phyloP scores from a whole-genome alignment of 2,113 vertebrate species.

The Clarias gariepinus region DNA sequence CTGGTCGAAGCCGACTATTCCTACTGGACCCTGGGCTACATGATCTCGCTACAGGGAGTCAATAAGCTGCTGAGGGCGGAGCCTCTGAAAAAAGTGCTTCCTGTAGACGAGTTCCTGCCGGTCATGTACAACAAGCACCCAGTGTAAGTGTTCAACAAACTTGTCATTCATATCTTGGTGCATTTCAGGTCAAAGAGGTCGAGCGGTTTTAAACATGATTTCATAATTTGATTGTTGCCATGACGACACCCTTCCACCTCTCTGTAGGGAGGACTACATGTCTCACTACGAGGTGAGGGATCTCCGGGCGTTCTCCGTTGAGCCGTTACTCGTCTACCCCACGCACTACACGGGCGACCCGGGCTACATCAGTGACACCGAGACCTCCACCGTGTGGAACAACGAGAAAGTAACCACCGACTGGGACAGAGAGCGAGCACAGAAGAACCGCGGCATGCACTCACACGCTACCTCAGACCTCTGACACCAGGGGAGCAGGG shows the following conservation, averaged over 20 bases:
- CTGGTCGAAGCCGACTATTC: conserved; percentile 89
- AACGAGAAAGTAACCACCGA: conserved; percentile 78
- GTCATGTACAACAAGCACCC: conserved; percentile 93
- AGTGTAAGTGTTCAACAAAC: conserved; percentile 73
- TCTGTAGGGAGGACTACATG: conserved; percentile 79
- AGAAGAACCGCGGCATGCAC: conserved; percentile 76
- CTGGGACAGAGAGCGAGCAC: conserved; percentile 84
- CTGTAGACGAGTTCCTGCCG: conserved; percentile 87
- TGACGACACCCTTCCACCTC: neutral
- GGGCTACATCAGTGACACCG: conserved; percentile 87
- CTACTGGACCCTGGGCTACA: conserved; percentile 88
- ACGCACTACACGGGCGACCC: conserved; percentile 86
- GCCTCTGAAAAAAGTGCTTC: conserved; percentile 86
- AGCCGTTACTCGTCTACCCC: conserved; percentile 84
- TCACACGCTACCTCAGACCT: neutral
- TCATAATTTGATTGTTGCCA: neutral
- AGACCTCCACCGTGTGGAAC: conserved; percentile 88
- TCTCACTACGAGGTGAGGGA: conserved; percentile 77
- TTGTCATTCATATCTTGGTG: neutral
- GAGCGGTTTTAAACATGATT: neutral
- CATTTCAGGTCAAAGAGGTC: neutral
- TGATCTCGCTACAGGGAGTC: conserved; percentile 82
- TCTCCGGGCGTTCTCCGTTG: conserved; percentile 81
- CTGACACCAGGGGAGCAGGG: neutral
- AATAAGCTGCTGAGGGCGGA: conserved; percentile 80